Percentiles rank a stretch among this genome's conserved stretches.
Conservation (phyloP, 2,797 vertebrate genomes). For the Rhinichthys osculus region DNA sequence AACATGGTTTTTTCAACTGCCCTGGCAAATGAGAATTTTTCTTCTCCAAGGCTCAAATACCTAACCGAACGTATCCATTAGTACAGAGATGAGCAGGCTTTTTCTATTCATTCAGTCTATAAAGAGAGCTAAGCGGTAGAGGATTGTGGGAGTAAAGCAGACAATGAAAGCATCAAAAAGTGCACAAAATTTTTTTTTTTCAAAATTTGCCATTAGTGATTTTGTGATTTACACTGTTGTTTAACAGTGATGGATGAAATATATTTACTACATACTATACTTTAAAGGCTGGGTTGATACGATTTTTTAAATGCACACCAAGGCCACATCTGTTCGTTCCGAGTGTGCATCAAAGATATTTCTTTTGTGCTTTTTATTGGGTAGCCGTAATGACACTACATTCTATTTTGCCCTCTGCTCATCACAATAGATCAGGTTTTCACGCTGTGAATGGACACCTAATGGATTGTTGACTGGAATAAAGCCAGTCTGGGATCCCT, state of each 20-base stretch:
- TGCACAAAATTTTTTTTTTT: too few species aligned
- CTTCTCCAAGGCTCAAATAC: slow-evolving; percentile 1
- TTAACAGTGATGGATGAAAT: not conserved
- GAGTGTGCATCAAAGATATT: not conserved
- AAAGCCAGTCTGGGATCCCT: slow-evolving; percentile 23
- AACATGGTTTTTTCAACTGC: not conserved
- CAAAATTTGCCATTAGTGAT: not conserved
- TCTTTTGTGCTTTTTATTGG: not conserved
- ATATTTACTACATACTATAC: not conserved
- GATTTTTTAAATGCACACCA: not conserved
- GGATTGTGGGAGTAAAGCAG: slow-evolving; percentile 8
- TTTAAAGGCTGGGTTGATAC: not conserved
- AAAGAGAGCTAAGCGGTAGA: not conserved
- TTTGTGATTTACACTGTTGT: not conserved
- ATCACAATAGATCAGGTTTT: slow-evolving; percentile 42
- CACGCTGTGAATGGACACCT: slow-evolving; percentile 41
- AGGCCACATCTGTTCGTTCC: not conserved
- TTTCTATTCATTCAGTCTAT: slow-evolving; percentile 14
- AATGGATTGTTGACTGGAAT: slow-evolving; percentile 48
- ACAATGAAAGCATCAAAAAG: not conserved
- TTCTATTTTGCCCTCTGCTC: slow-evolving; percentile 24
- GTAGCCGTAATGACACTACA: not conserved
- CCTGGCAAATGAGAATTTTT: not conserved
- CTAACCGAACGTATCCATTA: not conserved
- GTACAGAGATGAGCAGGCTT: not conserved